Conservation (phyloP, 2,888 invertebrate genomes). For the Neoscelio sp. region DNA sequence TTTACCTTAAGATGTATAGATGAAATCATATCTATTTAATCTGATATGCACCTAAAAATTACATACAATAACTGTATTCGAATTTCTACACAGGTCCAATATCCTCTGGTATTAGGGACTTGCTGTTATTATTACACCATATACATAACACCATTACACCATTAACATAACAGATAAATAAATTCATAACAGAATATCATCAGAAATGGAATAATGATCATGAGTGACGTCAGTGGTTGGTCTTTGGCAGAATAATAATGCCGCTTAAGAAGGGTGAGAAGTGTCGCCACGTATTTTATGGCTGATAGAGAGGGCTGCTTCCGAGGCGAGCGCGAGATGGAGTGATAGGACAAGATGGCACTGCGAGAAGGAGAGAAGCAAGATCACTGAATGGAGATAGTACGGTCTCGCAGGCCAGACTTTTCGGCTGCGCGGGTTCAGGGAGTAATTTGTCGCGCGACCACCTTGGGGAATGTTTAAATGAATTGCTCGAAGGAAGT, state of each 20-base stretch:
- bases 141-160: no score
- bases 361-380: constrained; percentile 17
- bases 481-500: constrained; percentile 81
- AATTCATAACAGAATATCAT: neutral
- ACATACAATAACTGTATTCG: no score
- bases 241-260: constrained; percentile 37
- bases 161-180: no score
- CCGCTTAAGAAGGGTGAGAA: constrained; percentile 77
- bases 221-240: constrained; percentile 39
- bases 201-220: constrained; percentile 43
- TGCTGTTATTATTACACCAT: no score
- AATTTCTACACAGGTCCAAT: no score
- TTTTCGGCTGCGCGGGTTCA: constrained; percentile 77
- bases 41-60: no score
- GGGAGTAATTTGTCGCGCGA: constrained; percentile 83
- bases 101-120: no score
- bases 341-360: constrained; percentile 22
- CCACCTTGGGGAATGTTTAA: constrained; percentile 83
- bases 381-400: constrained; percentile 82
- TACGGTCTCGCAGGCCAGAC: constrained; percentile 70
- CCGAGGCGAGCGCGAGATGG: constrained; percentile 34
- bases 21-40: no score
- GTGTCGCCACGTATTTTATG: constrained; percentile 77
- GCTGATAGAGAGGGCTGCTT: constrained; percentile 53
- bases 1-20: no score